Evolutionary conservation across 2,888 invertebrate genomes (phyloP).

Genomic region (Bugula neritina): DNA sequence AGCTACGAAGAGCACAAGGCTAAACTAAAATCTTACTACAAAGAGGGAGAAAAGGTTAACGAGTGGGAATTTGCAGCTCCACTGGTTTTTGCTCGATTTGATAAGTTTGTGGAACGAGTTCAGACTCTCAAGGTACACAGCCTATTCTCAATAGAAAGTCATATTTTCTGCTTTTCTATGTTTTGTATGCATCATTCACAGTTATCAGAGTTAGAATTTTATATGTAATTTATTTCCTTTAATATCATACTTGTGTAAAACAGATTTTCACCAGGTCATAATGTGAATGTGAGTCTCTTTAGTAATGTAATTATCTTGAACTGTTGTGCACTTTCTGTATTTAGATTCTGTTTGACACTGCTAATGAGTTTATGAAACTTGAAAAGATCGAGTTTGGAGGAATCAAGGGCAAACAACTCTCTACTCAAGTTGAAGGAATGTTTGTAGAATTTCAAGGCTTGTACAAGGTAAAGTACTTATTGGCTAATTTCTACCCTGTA

Average conservation of each 20-base stretch:
- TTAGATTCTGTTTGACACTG: conserved; percentile 82
- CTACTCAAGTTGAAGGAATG: conserved; percentile 48
- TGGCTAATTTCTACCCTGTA: not conserved
- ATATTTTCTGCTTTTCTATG: not conserved
- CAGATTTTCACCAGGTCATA: too few species aligned
- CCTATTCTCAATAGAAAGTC: too few species aligned
- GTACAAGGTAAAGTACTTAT: conserved; percentile 37
- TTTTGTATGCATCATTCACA: not conserved
- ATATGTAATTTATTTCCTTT: too few species aligned
- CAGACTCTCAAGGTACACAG: conserved; percentile 45
- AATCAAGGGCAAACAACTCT: conserved; percentile 53
- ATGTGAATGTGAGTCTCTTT: too few species aligned
- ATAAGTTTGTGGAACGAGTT: conserved; percentile 49
- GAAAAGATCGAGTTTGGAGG: conserved; percentile 92
- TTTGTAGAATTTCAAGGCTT: conserved; percentile 53
- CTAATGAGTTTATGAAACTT: conserved; percentile 84
- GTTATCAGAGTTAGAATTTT: too few species aligned
- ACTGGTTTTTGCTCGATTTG: conserved; percentile 52
- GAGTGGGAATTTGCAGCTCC: conserved; percentile 54
- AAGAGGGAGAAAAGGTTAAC: conserved; percentile 40
- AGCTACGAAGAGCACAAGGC: conserved; percentile 49
- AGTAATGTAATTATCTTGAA: too few species aligned
- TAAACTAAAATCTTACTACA: conserved; percentile 51
- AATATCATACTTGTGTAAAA: too few species aligned
- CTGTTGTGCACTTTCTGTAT: too few species aligned